Evolutionary conservation across 1,140 invertebrate genomes (phyloP), one percentile per base, ranked within the genome.

Genomic region (Drosophila arawakana): DNA sequence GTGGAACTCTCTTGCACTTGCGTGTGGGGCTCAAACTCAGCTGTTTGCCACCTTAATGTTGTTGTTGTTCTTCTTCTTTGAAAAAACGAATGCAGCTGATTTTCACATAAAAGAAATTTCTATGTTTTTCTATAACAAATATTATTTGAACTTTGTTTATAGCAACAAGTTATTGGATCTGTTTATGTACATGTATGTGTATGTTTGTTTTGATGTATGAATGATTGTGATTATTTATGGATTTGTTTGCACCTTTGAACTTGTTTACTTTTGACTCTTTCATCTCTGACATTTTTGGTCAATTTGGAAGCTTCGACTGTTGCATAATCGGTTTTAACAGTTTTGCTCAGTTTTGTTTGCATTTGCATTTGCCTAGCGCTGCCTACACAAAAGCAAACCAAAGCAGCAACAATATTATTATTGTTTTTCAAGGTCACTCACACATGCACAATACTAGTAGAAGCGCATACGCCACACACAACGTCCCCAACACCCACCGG

Each of bases 401-500:
- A 54, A 58, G 47, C 52, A 73, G 21, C 70, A 58, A 80, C 76
- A 82, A 82, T 67, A 84, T 88, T 82, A 76, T 79, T 88, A 85
- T 88, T 86, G 76, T 85, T 85, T 85, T 82, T 85, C 82, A 85
- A 86, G 82, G 82, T 86, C 82, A 86, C 79, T 35, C 46, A 73
- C 50, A 86, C 83, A 75, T 49, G 49, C 57, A 70, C 25, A 69
- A 11, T 5, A 43, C 25, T 13, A 60, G 25, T 37, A 46, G 25
- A 30, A 30, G 25, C 25, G 41, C 62, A 43, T 25, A 43, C 21
- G 11, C 49, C 52, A 9, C 41, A 61, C 52, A 9, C 41, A 61
- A 25, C 43, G 66, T 62, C 58, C 66, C 58, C 58, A 55, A 69
- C 72, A 69, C 72, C 72, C 43, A 86, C 68, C 41, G 57, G 30